phyloP scores from a whole-genome alignment of 2,113 vertebrate species.

The Platycercus adscitus region DNA sequence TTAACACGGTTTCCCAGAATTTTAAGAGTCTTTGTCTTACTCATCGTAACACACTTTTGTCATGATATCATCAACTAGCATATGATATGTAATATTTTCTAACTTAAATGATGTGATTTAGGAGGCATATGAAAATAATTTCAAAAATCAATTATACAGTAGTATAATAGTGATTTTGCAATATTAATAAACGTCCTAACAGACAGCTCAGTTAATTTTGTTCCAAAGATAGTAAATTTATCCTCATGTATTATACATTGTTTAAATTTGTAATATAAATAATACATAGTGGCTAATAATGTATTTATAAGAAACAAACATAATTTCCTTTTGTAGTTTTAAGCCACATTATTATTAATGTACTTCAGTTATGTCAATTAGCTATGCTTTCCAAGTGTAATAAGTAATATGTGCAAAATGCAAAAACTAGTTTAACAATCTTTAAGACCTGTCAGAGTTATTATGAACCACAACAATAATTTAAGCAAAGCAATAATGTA shows the following conservation, averaged over 20 bases:
- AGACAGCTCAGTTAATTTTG: slow-evolving; percentile 75
- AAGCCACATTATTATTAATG: slow-evolving; percentile 52
- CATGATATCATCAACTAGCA: background rate
- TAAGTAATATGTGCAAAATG: slow-evolving; percentile 30
- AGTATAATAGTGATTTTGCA: slow-evolving; percentile 71
- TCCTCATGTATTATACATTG: slow-evolving; percentile 77
- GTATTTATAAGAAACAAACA: slow-evolving; percentile 75
- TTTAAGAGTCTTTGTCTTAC: background rate
- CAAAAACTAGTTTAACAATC: slow-evolving; percentile 16
- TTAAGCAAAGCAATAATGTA: background rate
- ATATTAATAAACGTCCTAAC: slow-evolving; percentile 75
- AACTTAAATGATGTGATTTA: slow-evolving; percentile 50
- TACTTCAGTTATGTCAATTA: slow-evolving; percentile 55
- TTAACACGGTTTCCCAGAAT: background rate
- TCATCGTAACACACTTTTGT: background rate
- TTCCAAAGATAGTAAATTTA: slow-evolving; percentile 77
- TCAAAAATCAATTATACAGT: slow-evolving; percentile 75
- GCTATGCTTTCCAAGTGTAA: background rate
- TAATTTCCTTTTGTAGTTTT: slow-evolving; percentile 66
- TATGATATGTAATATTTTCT: slow-evolving; percentile 7
- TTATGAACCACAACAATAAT: background rate
- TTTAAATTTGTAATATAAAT: slow-evolving; percentile 79
- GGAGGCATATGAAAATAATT: slow-evolving; percentile 64
- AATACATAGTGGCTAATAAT: slow-evolving; percentile 70
- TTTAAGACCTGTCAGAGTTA: background rate